Percentiles rank a stretch among this genome's conserved stretches.
phyloP scores from a whole-genome alignment of 2,797 vertebrate genomes.

The Holocentrus rufus region DNA sequence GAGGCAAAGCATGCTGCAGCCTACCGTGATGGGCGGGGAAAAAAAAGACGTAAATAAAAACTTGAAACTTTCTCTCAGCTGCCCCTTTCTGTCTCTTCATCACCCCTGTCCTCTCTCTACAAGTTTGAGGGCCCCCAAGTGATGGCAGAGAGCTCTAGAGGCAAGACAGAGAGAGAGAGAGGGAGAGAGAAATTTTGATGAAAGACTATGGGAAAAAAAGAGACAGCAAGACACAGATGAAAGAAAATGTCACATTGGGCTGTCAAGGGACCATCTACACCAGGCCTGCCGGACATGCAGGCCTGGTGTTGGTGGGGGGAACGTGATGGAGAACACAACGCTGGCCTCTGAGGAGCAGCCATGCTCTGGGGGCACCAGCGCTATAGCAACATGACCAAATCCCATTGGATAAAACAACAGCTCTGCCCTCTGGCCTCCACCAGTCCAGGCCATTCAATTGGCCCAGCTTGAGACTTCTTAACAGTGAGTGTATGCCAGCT shows the following conservation, averaged over 20 bases:
- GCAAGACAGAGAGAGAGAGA: neutral
- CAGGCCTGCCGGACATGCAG: slow-evolving; percentile 56
- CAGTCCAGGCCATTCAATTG: slow-evolving; percentile 19
- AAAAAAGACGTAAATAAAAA: slow-evolving; percentile 22
- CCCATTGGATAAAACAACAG: slow-evolving; percentile 23
- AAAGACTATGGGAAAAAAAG: slow-evolving; percentile 53
- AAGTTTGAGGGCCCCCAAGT: slow-evolving; percentile 52
- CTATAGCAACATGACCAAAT: slow-evolving; percentile 51
- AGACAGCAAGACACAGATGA: slow-evolving; percentile 61
- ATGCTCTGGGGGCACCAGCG: slow-evolving; percentile 52
- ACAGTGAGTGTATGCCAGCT: neutral
- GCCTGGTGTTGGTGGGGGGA: slow-evolving; percentile 56
- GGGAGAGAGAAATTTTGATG: slow-evolving; percentile 54
- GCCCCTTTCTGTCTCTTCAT: neutral
- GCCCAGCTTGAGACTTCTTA: slow-evolving; percentile 18
- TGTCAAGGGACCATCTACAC: slow-evolving; percentile 53
- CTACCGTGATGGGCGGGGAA: neutral
- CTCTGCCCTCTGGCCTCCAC: slow-evolving; percentile 32
- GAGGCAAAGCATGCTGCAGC: slow-evolving; percentile 21
- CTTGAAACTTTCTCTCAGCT: neutral
- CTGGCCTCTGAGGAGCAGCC: slow-evolving; percentile 66
- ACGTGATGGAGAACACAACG: slow-evolving; percentile 41
- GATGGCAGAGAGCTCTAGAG: slow-evolving; percentile 39
- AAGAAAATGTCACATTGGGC: slow-evolving; percentile 54
- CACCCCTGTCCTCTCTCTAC: slow-evolving; percentile 8